Percentiles rank a stretch among this genome's conserved stretches.
phyloP scores from a whole-genome alignment of 2,797 vertebrate genomes.

The Peromyscus eremicus region DNA sequence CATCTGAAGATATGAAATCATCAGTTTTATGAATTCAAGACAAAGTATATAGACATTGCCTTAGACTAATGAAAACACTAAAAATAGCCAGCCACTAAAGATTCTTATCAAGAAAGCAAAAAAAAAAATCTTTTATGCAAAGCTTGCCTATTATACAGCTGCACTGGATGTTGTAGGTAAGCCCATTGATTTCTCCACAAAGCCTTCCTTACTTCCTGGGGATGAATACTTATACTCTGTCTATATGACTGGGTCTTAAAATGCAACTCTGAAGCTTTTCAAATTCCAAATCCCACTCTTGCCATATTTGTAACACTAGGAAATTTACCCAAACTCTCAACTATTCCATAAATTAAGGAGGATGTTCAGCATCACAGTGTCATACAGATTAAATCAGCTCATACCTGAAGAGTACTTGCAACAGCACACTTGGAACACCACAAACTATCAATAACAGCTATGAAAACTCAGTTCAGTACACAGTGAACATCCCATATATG shows the following conservation, averaged over 20 bases:
- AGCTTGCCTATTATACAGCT: neutral
- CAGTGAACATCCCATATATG: neutral
- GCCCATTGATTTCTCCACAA: neutral
- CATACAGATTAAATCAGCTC: neutral
- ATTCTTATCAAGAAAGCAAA: constrained; percentile 34
- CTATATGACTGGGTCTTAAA: neutral
- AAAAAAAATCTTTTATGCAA: constrained; percentile 10
- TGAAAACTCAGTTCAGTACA: neutral
- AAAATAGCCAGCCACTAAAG: neutral
- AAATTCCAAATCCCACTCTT: neutral
- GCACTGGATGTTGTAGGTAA: neutral
- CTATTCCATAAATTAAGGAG: neutral
- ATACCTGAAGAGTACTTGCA: neutral
- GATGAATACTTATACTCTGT: neutral
- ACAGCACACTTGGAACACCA: neutral
- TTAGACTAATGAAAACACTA: constrained; percentile 48
- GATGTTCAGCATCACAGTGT: neutral
- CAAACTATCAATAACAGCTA: neutral
- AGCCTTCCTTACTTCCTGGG: neutral
- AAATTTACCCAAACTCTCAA: neutral
- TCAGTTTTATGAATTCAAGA: constrained; percentile 40
- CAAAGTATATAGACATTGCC: neutral
- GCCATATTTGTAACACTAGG: neutral
- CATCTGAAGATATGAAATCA: too few species aligned
- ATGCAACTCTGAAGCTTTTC: neutral